Evolutionary conservation across 2,888 invertebrate genomes (phyloP), one percentile per base, ranked within the genome.

Genomic region (Tachina lurida): DNA sequence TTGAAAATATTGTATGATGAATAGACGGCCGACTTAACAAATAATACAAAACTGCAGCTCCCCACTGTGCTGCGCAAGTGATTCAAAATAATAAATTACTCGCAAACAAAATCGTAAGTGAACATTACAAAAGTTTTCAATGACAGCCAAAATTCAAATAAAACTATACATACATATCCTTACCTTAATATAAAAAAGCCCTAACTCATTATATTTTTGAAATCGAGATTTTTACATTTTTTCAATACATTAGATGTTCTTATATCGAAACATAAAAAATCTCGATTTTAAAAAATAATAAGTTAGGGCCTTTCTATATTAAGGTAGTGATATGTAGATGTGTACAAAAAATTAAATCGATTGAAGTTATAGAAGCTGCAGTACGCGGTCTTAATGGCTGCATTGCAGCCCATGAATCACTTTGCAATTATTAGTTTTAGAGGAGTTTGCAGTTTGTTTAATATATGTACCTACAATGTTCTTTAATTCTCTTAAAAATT

Each of bases 371-470:
- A 39, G 22, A 65, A 19, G 10, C 9, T 22, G 39, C 43, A 19
- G 22, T 17, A 2, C 31, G 12, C 43, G 19, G 15, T 52, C 49
- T 52, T 39, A 73, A 56, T 49, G 58, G 41, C 65, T 65, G 73
- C 80, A 74, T 58, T 80, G 80, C 74, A 74, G 81, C 52, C 49
- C 49, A 68, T 81, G 67, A 81, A n/a, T 79, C 70, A 71, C 19
- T 12, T 78, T 43, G 17, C 4, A 62, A 10, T 60, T 22, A 22
- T 22, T 22, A 22, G 10, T 13, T n/a, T 77, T 12, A 17, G 1
- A 10, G 45, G 19, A 39, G 17, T 2, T 31, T 52, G 43, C 39
- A 22, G 54, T 62, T 58, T 62, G 60, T 56, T 45, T 13, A 7
- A 9, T 31, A 31, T 31, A 39, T 31, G 31, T 31, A 31, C 31